These are phyloP conservation scores for Anomalospiza imberbis DNA, from an alignment of 2,797 vertebrate genomes.

Conservation along the genomic window DNA sequence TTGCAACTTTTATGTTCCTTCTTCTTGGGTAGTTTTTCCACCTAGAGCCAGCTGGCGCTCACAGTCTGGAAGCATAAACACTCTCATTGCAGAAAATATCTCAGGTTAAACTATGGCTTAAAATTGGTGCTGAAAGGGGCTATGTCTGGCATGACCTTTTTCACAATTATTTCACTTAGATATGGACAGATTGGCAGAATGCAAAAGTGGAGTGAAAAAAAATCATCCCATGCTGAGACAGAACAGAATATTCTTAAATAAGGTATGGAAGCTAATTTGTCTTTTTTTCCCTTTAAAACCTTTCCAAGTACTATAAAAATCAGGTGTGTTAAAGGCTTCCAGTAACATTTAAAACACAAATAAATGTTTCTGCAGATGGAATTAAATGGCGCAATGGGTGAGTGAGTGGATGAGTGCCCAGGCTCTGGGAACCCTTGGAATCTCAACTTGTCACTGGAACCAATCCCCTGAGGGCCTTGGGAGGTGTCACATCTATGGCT, in stretches of 20 bases:
- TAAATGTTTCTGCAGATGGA: not conserved
- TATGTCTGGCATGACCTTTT: not conserved
- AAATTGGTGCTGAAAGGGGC: not conserved
- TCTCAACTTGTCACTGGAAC: not conserved
- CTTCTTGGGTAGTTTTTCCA: not conserved
- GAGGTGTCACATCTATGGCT: not conserved
- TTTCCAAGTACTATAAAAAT: not conserved
- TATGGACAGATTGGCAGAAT: not conserved
- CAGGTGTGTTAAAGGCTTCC: not conserved
- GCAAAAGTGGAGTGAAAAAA: not conserved
- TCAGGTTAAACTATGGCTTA: not conserved
- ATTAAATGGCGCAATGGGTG: not conserved
- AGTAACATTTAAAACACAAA: not conserved
- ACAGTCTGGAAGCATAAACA: not conserved
- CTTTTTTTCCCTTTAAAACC: not conserved
- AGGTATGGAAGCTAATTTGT: not conserved
- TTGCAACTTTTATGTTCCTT: not conserved
- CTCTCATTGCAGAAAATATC: not conserved
- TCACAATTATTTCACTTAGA: not conserved
- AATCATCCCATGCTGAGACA: not conserved
- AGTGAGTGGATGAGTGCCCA: not conserved
- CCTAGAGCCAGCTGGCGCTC: constrained; percentile 7
- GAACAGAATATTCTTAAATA: not conserved
- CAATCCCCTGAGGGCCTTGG: not conserved
- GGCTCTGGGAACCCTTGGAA: not conserved